Conservation (phyloP, 2,888 invertebrate species). For the Marasmarcha lunaedactyla region DNA sequence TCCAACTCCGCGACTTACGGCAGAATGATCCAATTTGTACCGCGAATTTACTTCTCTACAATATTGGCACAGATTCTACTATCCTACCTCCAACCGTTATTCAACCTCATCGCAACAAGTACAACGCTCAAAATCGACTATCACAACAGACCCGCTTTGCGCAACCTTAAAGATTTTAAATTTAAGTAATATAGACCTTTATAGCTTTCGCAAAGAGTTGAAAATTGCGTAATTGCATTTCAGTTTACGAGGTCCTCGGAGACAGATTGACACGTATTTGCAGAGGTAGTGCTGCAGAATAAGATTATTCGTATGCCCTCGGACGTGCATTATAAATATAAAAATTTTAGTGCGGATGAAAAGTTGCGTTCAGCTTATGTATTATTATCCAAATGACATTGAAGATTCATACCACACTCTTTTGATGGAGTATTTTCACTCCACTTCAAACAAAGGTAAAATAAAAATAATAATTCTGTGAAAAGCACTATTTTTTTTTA, state of each 20-base stretch:
- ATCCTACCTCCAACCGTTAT: neutral
- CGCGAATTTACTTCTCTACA: conserved; percentile 9
- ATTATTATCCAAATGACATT: no score
- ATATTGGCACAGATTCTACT: neutral
- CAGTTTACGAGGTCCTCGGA: neutral
- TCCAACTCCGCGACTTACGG: neutral
- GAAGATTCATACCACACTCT: no score
- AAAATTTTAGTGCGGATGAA: no score
- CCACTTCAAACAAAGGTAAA: no score
- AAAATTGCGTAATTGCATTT: no score
- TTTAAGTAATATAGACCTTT: neutral
- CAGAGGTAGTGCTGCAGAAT: neutral
- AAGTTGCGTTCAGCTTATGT: no score
- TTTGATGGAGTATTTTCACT: no score
- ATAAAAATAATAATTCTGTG: no score
- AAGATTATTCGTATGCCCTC: no score
- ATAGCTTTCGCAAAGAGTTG: no score
- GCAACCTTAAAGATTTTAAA: neutral
- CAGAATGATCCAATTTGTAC: conserved; percentile 15
- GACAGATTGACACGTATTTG: conserved; percentile 1
- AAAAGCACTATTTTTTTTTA: no score
- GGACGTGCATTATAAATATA: no score
- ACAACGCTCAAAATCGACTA: neutral
- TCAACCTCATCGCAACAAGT: neutral
- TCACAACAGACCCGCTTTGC: neutral